Percentiles rank a stretch among this genome's conserved stretches.
phyloP scores from a whole-genome alignment of 2,888 invertebrate genomes.

The Clepsis dumicolana region DNA sequence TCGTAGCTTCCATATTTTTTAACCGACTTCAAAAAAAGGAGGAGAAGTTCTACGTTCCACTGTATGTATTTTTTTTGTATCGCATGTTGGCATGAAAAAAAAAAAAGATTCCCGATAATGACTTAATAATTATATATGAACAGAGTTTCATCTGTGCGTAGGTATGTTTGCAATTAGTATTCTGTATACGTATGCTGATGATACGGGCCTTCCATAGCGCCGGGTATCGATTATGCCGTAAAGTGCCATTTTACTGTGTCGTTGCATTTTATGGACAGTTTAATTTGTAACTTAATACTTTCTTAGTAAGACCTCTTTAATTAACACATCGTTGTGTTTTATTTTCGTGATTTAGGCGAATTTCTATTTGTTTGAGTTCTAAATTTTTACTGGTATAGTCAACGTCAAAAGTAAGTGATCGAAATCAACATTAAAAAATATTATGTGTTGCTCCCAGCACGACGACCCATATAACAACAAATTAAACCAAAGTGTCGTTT shows the following conservation, averaged over 20 bases:
- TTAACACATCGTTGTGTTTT: neutral
- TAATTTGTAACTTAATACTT: slow-evolving; percentile 19
- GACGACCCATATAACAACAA: no score
- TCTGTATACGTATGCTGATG: slow-evolving; percentile 34
- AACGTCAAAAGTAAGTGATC: no score
- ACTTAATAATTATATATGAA: neutral
- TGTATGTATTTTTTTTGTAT: no score
- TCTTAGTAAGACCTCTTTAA: slow-evolving; percentile 5
- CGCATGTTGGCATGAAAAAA: no score
- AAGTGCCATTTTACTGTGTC: slow-evolving; percentile 69
- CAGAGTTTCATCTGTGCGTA: slow-evolving; percentile 7
- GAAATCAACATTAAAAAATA: no score
- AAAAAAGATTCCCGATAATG: no score
- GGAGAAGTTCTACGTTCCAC: no score
- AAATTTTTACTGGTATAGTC: no score
- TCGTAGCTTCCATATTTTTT: no score
- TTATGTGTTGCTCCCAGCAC: no score
- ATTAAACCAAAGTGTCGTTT: no score
- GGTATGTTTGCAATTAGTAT: slow-evolving; percentile 34
- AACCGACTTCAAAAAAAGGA: no score
- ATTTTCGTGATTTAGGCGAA: neutral
- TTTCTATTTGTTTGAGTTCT: neutral
- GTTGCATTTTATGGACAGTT: slow-evolving; percentile 70
- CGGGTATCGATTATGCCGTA: slow-evolving; percentile 76
- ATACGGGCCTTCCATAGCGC: slow-evolving; percentile 54